Evolutionary conservation across 1,140 invertebrate genomes (phyloP).

Genomic region (Aradophagus sp.): DNA sequence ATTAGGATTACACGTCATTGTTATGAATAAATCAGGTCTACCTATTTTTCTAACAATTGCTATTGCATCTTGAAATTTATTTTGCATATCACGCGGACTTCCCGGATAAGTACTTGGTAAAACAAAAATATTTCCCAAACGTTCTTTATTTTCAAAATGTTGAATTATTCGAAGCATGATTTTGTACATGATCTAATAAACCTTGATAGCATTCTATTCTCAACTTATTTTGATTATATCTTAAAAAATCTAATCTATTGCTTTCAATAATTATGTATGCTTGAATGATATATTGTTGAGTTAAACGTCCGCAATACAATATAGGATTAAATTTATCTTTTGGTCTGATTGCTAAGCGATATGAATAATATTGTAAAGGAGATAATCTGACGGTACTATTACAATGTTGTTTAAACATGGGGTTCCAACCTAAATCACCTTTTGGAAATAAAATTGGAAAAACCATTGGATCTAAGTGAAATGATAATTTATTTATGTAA

Average conservation of each 20-base stretch:
- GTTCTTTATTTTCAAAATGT: constrained; percentile 27
- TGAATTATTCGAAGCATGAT: constrained; percentile 30
- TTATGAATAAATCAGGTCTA: too few species aligned
- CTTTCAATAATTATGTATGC: constrained; percentile 31
- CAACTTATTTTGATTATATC: constrained; percentile 45
- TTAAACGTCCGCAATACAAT: constrained; percentile 1
- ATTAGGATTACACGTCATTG: too few species aligned
- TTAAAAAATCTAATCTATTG: constrained; percentile 37
- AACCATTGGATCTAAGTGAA: too few species aligned
- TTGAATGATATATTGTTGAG: constrained; percentile 38
- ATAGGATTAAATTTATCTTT: constrained; percentile 27
- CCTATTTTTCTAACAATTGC: too few species aligned
- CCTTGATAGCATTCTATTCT: constrained; percentile 49
- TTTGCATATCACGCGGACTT: too few species aligned
- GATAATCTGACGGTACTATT: background rate
- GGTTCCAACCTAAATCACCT: too few species aligned
- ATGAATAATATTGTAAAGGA: constrained; percentile 20
- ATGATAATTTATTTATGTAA: too few species aligned
- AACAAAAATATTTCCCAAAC: constrained; percentile 41
- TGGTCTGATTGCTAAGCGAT: constrained; percentile 26
- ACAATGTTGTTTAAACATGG: too few species aligned
- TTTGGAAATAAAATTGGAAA: too few species aligned
- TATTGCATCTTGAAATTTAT: too few species aligned
- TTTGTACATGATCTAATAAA: constrained; percentile 17
- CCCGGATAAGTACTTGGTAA: constrained; percentile 37